Base-by-base conservation (phyloP, 2,888 invertebrate species). In the Encarsia formosa region DNA sequence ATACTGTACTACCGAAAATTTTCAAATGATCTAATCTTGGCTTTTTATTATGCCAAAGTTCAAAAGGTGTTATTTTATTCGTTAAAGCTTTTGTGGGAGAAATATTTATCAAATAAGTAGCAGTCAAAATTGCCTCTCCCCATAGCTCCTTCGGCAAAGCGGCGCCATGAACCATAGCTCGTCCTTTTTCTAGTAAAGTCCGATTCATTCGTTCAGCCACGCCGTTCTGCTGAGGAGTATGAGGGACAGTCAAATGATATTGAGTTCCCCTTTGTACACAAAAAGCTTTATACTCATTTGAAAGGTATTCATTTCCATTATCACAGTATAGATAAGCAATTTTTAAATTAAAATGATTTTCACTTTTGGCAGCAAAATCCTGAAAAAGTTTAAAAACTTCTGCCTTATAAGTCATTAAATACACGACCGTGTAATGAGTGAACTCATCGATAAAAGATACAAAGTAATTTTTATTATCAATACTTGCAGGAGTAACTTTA, bases 241-340 rank as follows among this genome's bases (percentile, higher is more conserved):
- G 49, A 3, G 58, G 39, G 16, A 48, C 48, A 1, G 56, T 49
- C 6, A 15, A 38, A 16, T 56, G 32, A 29, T 29, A 16, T 39
- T 57, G 38, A 15, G 62, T 63, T 4, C 62, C 63, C 38, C 55
- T 40, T 19, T 43, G 13, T n/a, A 52, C 54, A 5, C 59, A 49
- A 31, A 47, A 58, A 11, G 19, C 5, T 29, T 18, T 31, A 3
- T 45, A 38, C 18, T 37, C 16, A 4, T 15, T 2, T 5, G 32
- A 23, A 20, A 29, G 19, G 48, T 35, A 40, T 40, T 20, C 48
- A 11, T 31, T 35, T 37, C 49, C 49, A 45, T 52, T 54, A 9
- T 45, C 37, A 11, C 24, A 37, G n/a, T 37, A 9, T 2, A 45
- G 9, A 2, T 1, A n/a, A 3, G 23, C 37, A 4, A 45, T 11